Evolutionary conservation across 2,113 vertebrate species (phyloP), one percentile per base, ranked within the genome.

Genomic region (Phoxinus phoxinus): DNA sequence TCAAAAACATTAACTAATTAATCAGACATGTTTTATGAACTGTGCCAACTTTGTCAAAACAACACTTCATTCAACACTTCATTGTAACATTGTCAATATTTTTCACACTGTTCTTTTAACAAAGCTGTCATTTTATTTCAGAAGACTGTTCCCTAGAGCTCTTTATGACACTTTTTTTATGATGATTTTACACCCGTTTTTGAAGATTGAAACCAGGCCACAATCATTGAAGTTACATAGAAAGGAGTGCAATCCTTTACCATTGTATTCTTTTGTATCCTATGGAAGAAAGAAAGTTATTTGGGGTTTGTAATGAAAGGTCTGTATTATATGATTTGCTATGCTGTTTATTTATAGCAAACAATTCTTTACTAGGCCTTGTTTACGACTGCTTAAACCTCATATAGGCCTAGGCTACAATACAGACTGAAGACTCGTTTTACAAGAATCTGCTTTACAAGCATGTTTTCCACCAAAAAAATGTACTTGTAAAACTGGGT

Each of bases 401-500:
- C 48, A 58, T 37, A 3, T 12, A 67, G n/a, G n/a, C n/a, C n/a
- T 41, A 41, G 41, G 8, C 8, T 41, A 5, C 25, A 53, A 27
- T 56, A 35, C 2, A 2, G 46, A 37, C 3, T 58, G 21, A 72
- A 12, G 65, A 83, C 67, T 72, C 3, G 67, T 83, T 83, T 83
- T 12, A 72, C 81, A 83, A 83, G 48, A 58, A n/a, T 72, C 7
- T 41, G 48, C 23, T 58, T 72, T 15, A 72, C 65, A 56, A 37
- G 65, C 30, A 9, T 72, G 48, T 83, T 72, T 44, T 41, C 30
- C 30, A 72, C 46, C 46, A 41, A 72, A 30, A 71, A 72, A 82
- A 72, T 58, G 6, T 58, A 83, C 65, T 72, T n/a, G 65, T 58
- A 72, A 83, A 83, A 83, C 81, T 37, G 81, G 65, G 81, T 56